These are phyloP conservation scores for Nothocercus nigrocapillus DNA, from an alignment of 2,113 vertebrate species.

Conservation along the genomic window DNA sequence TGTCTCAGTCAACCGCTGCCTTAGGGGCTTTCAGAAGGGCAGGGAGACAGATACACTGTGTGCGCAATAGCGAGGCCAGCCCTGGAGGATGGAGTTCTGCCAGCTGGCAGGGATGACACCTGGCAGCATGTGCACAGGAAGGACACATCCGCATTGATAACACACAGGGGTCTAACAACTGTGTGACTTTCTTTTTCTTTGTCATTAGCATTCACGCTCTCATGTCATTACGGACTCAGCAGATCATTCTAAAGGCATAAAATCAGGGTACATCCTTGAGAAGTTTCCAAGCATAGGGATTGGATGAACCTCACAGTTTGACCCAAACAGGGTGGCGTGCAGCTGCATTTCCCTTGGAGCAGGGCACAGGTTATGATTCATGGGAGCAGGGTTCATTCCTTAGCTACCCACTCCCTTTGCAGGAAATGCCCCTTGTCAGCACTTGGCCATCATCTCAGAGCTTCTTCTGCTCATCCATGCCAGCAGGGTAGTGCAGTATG, in stretches of 20 bases:
- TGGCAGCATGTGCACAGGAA: neutral
- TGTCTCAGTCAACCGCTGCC: neutral
- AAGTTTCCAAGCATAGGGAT: too few species aligned
- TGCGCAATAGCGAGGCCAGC: neutral
- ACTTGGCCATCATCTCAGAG: neutral
- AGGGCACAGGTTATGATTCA: neutral
- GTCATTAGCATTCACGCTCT: neutral
- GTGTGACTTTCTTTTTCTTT: neutral
- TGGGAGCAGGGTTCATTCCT: neutral
- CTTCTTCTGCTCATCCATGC: neutral
- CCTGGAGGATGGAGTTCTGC: neutral
- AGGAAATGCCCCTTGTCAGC: neutral
- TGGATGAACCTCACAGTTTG: neutral
- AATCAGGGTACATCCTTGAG: neutral
- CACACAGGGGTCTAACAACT: neutral
- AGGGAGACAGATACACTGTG: neutral
- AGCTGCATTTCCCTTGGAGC: neutral
- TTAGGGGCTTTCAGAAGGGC: neutral
- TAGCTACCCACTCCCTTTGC: neutral
- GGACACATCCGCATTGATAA: neutral
- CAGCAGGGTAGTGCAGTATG: rapidly evolving
- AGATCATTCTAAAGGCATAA: neutral
- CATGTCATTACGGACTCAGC: neutral
- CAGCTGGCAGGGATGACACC: conserved; percentile 4
- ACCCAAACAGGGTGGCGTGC: neutral